phyloP scores from a whole-genome alignment of 2,797 vertebrate genomes.

The Trematomus bernacchii region DNA sequence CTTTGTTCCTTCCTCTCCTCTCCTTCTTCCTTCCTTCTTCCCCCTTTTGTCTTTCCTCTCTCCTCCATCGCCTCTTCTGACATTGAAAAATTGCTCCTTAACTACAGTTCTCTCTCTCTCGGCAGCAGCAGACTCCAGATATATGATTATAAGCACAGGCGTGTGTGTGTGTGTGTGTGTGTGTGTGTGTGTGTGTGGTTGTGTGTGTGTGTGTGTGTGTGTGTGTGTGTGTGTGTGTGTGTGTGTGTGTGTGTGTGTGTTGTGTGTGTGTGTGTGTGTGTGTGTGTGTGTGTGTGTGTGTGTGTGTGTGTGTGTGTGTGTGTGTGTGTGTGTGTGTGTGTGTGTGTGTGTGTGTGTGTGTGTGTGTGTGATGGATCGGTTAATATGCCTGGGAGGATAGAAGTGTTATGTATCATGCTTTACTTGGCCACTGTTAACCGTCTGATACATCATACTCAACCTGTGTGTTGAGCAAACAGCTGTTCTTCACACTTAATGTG shows the following conservation, averaged over 20 bases:
- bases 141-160: slow-evolving; percentile 41
- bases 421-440: slow-evolving; percentile 10
- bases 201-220: slow-evolving; percentile 15
- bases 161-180: slow-evolving; percentile 10
- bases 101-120: slow-evolving; percentile 29
- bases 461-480: slow-evolving; percentile 36
- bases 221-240: slow-evolving; percentile 1
- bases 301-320: slow-evolving; percentile 12
- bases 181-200: background rate
- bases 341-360: background rate
- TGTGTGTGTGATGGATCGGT: slow-evolving; percentile 19
- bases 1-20: background rate
- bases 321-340: slow-evolving; percentile 11
- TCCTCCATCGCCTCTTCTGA: background rate
- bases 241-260: slow-evolving; percentile 9
- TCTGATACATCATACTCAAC: slow-evolving; percentile 36
- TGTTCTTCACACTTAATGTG: background rate
- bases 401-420: slow-evolving; percentile 20
- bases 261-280: background rate
- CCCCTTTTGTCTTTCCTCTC: background rate
- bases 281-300: slow-evolving; percentile 7
- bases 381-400: slow-evolving; percentile 24
- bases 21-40: background rate
- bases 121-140: slow-evolving; percentile 31
- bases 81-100: slow-evolving; percentile 7